Evolutionary conservation across 2,113 vertebrate genomes (phyloP), one percentile per base, ranked within the genome.

Genomic region (human (Homo sapiens)): DNA sequence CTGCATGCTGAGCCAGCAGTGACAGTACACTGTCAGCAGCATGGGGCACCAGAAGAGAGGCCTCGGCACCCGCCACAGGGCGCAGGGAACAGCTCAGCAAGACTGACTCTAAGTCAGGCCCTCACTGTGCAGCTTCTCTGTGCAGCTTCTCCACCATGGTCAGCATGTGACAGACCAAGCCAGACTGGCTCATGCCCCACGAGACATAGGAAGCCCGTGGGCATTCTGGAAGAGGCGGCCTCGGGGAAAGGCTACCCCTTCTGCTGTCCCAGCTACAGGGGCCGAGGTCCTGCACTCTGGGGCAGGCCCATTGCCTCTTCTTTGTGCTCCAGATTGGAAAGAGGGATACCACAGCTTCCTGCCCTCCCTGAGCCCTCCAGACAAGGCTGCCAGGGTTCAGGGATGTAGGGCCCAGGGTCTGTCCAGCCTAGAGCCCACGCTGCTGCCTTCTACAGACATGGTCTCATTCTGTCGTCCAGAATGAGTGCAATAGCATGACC

Each of bases 161-260:
- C 32, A 30, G 50, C 48, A 0, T 0, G 0, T 0, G 38, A n/a
- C 2, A 6, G n/a, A 35, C 61, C 20, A 16, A 9, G 7, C 68
- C 45, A 25, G 64, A 25, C 13, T 1, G 30, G 38, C 89, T 59
- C 7, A 1, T 8, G 7, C 45, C 14, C 3, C 1, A 2, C 11
- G 6, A 48, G 84, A 38, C 1, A 0, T 5, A 27, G 90, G 48
- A 25, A 61, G 85, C 22, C 45, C 2, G 0, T 0, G 4, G 14
- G 30, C 18, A 5, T 18, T 78, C 55, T 13, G 17, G 45, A 50
- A 11, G 6, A 32, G 8, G n/a, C n/a, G 13, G 22, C 17, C 18
- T 55, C 32, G 8, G 0, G 76, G 61, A 45, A 22, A 22, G 30
- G 9, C 90, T 17, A 20, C 59, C 30, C 27, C 45, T n/a, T 52